phyloP scores from a whole-genome alignment of 2,888 invertebrate genomes.

The Amiota minor region DNA sequence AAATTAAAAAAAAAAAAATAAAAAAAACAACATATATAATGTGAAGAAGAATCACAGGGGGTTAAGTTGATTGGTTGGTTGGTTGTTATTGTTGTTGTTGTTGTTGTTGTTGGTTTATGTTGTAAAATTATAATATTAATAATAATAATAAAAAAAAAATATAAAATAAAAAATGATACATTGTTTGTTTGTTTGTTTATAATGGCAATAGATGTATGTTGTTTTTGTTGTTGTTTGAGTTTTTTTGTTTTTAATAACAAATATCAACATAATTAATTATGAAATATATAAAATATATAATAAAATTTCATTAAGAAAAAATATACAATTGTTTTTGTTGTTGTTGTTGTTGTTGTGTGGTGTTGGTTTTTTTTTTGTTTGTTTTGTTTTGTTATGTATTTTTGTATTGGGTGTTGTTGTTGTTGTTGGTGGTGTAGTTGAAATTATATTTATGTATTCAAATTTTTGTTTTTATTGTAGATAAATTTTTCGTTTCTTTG shows the following conservation, averaged over 20 bases:
- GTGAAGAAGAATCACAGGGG: slow-evolving; percentile 8
- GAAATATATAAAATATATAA: neutral
- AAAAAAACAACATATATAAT: neutral
- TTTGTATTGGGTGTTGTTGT: neutral
- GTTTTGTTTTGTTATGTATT: neutral
- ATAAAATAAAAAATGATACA: neutral
- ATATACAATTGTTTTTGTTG: slow-evolving; percentile 18
- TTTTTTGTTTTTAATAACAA: too few species aligned
- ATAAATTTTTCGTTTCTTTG: slow-evolving; percentile 17
- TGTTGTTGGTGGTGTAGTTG: neutral
- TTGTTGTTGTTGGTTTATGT: slow-evolving; percentile 36
- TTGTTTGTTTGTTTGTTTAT: too few species aligned
- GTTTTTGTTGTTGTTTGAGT: too few species aligned
- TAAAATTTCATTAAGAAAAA: neutral
- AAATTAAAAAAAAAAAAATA: neutral
- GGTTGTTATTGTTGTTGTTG: slow-evolving; percentile 35
- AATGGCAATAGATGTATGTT: too few species aligned
- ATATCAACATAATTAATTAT: too few species aligned
- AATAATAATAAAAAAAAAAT: neutral
- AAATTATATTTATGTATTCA: slow-evolving; percentile 28
- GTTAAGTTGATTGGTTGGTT: slow-evolving; percentile 24
- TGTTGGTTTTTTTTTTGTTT: too few species aligned
- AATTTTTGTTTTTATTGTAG: slow-evolving; percentile 43
- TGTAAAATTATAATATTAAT: slow-evolving; percentile 43
- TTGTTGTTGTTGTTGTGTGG: too few species aligned